phyloP scores from a whole-genome alignment of 2,888 invertebrate species.

The Clepsis dumicolana region DNA sequence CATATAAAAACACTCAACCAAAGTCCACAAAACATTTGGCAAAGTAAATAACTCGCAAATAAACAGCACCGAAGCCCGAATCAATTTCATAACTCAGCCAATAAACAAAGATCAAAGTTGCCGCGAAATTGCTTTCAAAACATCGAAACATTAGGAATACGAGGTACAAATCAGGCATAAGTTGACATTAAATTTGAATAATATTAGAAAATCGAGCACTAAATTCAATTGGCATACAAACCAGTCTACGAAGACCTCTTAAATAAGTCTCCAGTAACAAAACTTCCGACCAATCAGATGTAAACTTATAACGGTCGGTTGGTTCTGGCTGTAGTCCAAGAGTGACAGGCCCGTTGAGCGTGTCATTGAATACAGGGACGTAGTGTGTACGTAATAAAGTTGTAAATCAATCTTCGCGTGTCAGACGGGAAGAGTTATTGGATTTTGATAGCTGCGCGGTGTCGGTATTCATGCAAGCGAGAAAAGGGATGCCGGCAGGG shows the following conservation, averaged over 20 bases:
- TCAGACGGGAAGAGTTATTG: conserved; percentile 54
- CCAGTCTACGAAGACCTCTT: conserved; percentile 1
- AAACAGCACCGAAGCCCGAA: conserved; percentile 2
- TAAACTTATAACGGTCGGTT: conserved; percentile 52
- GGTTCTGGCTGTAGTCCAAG: conserved; percentile 59
- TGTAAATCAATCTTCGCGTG: conserved; percentile 53
- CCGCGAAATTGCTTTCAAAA: conserved; percentile 12
- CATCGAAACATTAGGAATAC: conserved; percentile 32
- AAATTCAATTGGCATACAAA: conserved; percentile 33
- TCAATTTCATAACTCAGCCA: conserved; percentile 14
- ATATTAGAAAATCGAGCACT: conserved; percentile 39
- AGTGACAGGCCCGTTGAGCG: conserved; percentile 50
- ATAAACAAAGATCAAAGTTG: conserved; percentile 31
- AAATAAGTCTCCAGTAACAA: background rate
- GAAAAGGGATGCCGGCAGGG: conserved; percentile 20
- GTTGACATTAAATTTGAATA: conserved; percentile 42
- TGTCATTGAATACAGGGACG: conserved; percentile 52
- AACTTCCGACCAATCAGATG: conserved; percentile 36
- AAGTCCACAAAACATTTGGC: background rate
- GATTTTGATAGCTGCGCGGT: conserved; percentile 58
- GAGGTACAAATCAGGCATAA: conserved; percentile 39
- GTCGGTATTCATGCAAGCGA: conserved; percentile 51
- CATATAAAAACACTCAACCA: background rate
- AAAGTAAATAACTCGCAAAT: conserved; percentile 1
- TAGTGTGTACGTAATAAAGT: conserved; percentile 55